Conservation (phyloP, 2,888 invertebrate genomes). For the Ectemnius continuus region DNA sequence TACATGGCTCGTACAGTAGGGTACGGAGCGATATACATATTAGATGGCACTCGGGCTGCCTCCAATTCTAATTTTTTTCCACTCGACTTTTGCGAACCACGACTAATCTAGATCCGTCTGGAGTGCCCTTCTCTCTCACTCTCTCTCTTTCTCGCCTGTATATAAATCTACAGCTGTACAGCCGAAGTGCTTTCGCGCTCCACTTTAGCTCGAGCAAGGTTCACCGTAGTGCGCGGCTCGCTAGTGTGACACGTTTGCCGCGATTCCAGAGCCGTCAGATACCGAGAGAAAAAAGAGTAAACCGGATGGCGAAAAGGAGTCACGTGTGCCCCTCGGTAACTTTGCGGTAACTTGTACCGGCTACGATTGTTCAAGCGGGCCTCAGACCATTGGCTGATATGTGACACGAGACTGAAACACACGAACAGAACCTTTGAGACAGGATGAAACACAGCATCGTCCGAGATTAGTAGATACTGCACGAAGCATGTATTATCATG, state of each 20-base stretch:
- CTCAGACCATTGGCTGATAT: not conserved
- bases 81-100: too few relatives aligned
- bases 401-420: not conserved
- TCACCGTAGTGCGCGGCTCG: too few relatives aligned
- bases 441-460: slow-evolving; percentile 14
- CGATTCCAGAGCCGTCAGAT: too few relatives aligned
- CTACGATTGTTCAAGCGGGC: not conserved
- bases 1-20: slow-evolving; percentile 58
- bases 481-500: slow-evolving; percentile 63
- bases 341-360: not conserved
- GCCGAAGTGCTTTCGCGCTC: not conserved
- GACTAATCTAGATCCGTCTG: slow-evolving; percentile 9
- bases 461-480: slow-evolving; percentile 56
- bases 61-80: too few relatives aligned
- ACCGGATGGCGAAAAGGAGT: too few relatives aligned
- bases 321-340: too few relatives aligned
- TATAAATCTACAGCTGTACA: not conserved
- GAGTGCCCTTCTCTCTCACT: not conserved
- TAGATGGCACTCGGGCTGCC: too few relatives aligned
- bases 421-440: not conserved
- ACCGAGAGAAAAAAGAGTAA: too few relatives aligned
- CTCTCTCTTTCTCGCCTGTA: not conserved
- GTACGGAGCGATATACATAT: too few relatives aligned
- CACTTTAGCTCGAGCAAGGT: not conserved
- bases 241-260: not conserved